These are phyloP conservation scores for Dryadula phaetusa DNA, from an alignment of 2,888 invertebrate genomes.

Conservation along the genomic window DNA sequence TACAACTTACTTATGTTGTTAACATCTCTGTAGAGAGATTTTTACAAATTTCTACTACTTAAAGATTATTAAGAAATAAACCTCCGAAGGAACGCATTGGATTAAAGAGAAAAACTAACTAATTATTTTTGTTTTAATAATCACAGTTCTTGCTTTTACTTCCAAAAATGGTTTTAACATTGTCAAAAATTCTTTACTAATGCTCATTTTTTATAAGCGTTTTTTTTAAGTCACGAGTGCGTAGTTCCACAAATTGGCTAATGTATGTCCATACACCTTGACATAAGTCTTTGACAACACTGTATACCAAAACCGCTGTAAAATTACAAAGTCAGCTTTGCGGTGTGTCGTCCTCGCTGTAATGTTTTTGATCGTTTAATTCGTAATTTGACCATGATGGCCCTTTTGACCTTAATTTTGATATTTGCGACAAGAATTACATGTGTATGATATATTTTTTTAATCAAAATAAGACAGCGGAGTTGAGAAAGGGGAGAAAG, in stretches of 20 bases:
- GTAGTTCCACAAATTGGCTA: slow-evolving; percentile 15
- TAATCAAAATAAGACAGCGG: no score
- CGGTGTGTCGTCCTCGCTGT: background rate
- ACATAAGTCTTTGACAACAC: slow-evolving; percentile 15
- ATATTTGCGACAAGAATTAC: background rate
- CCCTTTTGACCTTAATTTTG: background rate
- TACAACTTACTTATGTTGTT: no score
- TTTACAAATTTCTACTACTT: no score
- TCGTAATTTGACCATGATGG: background rate
- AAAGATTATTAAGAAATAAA: no score
- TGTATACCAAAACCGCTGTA: background rate
- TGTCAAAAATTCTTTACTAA: background rate
- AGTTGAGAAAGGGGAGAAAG: no score
- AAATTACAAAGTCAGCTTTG: slow-evolving; percentile 7
- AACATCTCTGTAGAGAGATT: no score
- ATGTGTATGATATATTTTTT: background rate
- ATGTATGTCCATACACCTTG: slow-evolving; percentile 8
- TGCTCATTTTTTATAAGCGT: background rate
- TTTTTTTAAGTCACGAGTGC: slow-evolving; percentile 6
- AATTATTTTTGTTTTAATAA: no score
- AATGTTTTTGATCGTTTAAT: background rate
- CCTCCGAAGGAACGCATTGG: no score
- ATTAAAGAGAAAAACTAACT: no score
- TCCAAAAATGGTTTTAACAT: background rate
- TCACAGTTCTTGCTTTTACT: no score